These are phyloP conservation scores for Setophaga petechia DNA, from an alignment of 2,113 vertebrate genomes.

Conservation along the genomic window DNA sequence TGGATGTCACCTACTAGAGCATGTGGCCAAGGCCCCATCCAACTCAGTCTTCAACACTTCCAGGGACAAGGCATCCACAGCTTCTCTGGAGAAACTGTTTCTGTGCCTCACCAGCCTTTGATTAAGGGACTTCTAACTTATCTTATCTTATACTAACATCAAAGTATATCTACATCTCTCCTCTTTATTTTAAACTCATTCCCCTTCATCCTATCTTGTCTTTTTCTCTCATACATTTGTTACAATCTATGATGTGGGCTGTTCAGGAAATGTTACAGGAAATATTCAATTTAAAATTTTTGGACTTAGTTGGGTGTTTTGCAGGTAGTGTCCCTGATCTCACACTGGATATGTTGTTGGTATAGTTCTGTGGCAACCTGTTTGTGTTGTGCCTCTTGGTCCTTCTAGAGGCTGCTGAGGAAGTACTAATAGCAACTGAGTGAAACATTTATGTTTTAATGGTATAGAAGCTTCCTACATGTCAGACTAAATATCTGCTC, in stretches of 20 bases:
- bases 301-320: constrained; percentile 2
- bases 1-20: too few relatives aligned
- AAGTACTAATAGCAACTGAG: not conserved
- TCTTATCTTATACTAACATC: too few relatives aligned
- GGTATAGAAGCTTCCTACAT: not conserved
- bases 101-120: not conserved
- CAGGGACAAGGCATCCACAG: not conserved
- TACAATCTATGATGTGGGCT: not conserved
- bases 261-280: not conserved
- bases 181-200: not conserved
- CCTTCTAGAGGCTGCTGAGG: constrained; percentile 3
- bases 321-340: not conserved
- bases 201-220: not conserved
- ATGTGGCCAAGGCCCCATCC: not conserved
- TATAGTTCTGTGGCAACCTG: not conserved
- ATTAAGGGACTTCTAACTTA: not conserved
- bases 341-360: not conserved
- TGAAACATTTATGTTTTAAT: constrained; percentile 18
- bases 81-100: not conserved
- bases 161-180: not conserved
- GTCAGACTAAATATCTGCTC: constrained; percentile 29
- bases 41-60: not conserved
- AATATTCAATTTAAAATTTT: constrained; percentile 10
- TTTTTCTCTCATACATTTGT: not conserved
- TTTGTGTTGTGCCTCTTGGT: not conserved